These are phyloP conservation scores for Dolichotis patagonum DNA, from an alignment of 2,113 vertebrate species.

Conservation along the genomic window DNA sequence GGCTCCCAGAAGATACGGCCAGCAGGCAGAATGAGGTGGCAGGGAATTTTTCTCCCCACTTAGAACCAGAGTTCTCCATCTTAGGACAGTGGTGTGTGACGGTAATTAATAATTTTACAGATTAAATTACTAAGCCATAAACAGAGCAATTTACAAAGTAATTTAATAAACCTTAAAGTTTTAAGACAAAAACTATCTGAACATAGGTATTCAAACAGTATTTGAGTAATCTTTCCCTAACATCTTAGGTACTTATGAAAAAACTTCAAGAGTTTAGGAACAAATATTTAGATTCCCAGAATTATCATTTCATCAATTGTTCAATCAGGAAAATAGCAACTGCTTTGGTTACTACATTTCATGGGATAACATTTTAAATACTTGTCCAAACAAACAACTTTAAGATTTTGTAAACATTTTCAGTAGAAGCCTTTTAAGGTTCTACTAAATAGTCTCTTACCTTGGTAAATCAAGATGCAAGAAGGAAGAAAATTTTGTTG, in stretches of 20 bases:
- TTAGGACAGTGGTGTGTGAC: neutral
- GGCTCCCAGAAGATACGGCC: neutral
- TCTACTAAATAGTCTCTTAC: neutral
- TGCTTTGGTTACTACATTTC: neutral
- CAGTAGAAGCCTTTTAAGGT: neutral
- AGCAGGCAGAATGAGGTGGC: neutral
- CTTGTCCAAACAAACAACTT: neutral
- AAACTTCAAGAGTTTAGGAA: neutral
- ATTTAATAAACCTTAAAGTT: neutral
- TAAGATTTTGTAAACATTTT: slow-evolving; percentile 1
- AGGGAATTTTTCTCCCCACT: neutral
- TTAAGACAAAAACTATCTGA: neutral
- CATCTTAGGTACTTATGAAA: neutral
- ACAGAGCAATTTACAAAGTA: neutral
- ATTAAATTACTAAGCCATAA: neutral
- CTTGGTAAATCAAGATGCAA: neutral
- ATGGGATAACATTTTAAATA: neutral
- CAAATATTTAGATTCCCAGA: neutral
- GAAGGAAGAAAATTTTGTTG: neutral
- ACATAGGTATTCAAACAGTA: neutral
- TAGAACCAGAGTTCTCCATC: neutral
- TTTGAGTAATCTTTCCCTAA: neutral
- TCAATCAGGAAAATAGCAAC: neutral
- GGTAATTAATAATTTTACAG: neutral
- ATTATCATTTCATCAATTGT: neutral